These are phyloP conservation scores for Globodera ellingtonae DNA, from an alignment of 1,140 invertebrate genomes.

Conservation along the genomic window DNA sequence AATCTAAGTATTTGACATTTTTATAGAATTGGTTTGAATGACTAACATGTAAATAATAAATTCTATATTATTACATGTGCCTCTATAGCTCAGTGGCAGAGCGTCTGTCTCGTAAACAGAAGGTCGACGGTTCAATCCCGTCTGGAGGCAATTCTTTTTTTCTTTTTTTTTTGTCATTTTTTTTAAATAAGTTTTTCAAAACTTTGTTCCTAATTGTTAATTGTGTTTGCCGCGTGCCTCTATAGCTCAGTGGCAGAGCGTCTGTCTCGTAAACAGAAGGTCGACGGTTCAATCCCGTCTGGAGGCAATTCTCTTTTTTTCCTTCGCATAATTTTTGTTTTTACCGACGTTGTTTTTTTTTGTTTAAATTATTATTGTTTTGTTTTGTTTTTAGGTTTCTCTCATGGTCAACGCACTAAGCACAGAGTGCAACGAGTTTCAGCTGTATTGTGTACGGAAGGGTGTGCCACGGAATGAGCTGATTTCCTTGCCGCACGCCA, in stretches of 20 bases:
- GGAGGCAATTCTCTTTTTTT: conserved; percentile 22
- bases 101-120: conserved; percentile 34
- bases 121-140: conserved; percentile 36
- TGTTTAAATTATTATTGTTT: not conserved
- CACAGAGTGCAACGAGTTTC: conserved; percentile 52
- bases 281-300: conserved; percentile 33
- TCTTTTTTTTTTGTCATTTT: not conserved
- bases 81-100: conserved; percentile 34
- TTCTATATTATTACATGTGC: not conserved
- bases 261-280: conserved; percentile 34
- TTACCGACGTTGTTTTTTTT: not conserved
- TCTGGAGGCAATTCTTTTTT: conserved; percentile 21
- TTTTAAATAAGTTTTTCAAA: not conserved
- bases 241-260: conserved; percentile 36
- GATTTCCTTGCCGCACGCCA: conserved; percentile 10
- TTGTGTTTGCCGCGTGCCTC: not conserved
- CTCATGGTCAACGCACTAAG: conserved; percentile 35
- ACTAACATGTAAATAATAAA: no score
- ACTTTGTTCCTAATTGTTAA: not conserved
- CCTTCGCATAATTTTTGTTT: not conserved
- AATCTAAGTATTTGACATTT: no score
- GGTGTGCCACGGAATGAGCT: conserved; percentile 40
- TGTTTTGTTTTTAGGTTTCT: conserved; percentile 26
- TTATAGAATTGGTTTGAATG: no score
- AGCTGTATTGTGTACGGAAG: conserved; percentile 45